Evolutionary conservation across 1,140 invertebrate genomes (phyloP).

Genomic region (Bombus breviceps): DNA sequence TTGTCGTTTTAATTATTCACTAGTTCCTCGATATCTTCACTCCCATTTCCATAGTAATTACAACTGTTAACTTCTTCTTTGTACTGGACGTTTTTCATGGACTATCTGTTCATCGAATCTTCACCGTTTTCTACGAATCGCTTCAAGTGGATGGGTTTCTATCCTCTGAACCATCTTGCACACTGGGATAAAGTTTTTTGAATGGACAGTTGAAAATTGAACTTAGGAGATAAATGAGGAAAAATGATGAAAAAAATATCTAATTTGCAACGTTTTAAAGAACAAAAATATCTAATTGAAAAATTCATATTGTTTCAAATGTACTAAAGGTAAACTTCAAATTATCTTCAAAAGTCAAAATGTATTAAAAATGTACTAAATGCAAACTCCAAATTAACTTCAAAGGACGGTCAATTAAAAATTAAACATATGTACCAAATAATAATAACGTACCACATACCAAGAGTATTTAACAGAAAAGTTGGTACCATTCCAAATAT

Average conservation of each 20-base stretch:
- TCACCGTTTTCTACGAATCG: background rate
- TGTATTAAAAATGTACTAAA: too few species aligned
- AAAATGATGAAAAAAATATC: background rate
- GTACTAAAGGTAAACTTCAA: too few species aligned
- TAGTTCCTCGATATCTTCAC: conserved; percentile 29
- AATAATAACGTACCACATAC: background rate
- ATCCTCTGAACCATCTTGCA: background rate
- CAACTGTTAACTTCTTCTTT: background rate
- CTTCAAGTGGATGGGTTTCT: background rate
- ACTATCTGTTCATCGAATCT: background rate
- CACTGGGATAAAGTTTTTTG: too few species aligned
- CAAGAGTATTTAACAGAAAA: background rate
- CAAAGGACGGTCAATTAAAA: background rate
- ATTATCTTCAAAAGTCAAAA: too few species aligned
- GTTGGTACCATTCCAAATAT: background rate
- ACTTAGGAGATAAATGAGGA: background rate
- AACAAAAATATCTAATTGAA: background rate
- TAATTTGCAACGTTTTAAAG: background rate
- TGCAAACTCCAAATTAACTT: too few species aligned
- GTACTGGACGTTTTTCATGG: background rate
- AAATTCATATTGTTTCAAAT: background rate
- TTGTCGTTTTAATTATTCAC: conserved; percentile 60
- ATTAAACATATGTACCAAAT: background rate
- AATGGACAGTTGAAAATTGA: background rate
- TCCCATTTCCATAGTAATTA: conserved; percentile 52